phyloP scores from a whole-genome alignment of 2,113 vertebrate species.

The Corydoras maculifer region DNA sequence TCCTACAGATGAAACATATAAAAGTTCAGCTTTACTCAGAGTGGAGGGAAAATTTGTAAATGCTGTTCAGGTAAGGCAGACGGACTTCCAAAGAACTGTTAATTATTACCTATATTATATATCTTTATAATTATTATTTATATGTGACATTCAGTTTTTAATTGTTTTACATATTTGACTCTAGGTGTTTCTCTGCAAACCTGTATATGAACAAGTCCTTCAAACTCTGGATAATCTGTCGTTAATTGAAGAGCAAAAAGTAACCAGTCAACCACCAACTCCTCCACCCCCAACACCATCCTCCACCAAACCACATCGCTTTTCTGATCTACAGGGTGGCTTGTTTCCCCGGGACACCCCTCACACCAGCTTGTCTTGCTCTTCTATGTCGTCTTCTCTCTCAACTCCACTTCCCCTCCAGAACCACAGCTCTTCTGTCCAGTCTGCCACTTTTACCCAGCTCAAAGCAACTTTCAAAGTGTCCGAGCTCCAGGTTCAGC shows the following conservation, averaged over 20 bases:
- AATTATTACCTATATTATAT: not conserved
- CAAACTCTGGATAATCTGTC: conserved; percentile 92
- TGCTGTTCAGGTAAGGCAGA: conserved; percentile 79
- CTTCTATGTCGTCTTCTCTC: conserved; percentile 48
- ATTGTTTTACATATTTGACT: conserved; percentile 14
- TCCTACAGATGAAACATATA: conserved; percentile 67
- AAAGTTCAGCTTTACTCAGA: conserved; percentile 74
- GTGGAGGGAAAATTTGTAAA: conserved; percentile 90
- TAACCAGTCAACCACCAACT: conserved; percentile 60
- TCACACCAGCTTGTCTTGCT: conserved; percentile 63
- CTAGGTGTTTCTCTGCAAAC: conserved; percentile 91
- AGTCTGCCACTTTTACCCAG: conserved; percentile 76
- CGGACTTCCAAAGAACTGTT: not conserved
- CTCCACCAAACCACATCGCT: conserved; percentile 61
- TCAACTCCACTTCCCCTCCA: conserved; percentile 56
- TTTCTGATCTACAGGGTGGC: conserved; percentile 69
- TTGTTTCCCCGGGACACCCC: conserved; percentile 78
- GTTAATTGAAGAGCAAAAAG: conserved; percentile 74
- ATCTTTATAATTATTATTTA: not conserved
- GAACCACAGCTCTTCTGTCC: conserved; percentile 44
- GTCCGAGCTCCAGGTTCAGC: conserved; percentile 85
- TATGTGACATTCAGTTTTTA: too few relatives aligned
- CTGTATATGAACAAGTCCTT: conserved; percentile 92
- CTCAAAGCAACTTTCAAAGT: conserved; percentile 82
- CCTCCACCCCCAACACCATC: conserved; percentile 71